Percentiles rank a stretch among this genome's conserved stretches.
Conservation (phyloP, 2,113 vertebrate species). For the Elgaria multicarinata region DNA sequence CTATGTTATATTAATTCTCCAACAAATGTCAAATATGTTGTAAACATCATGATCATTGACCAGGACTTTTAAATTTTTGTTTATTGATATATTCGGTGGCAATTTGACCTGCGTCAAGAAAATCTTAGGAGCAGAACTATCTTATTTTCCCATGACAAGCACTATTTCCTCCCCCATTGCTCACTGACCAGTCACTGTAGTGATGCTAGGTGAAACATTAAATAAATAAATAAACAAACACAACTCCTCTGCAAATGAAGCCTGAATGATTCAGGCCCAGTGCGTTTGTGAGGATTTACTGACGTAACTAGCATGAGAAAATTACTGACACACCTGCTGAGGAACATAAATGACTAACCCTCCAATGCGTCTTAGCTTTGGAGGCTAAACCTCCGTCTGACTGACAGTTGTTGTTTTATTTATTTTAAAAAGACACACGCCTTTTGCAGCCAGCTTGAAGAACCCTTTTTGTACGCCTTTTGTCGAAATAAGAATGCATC, state of each 20-base stretch:
- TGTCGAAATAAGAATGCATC: slow-evolving; percentile 51
- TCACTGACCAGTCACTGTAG: not conserved
- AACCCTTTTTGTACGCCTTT: slow-evolving; percentile 47
- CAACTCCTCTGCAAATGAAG: slow-evolving; percentile 34
- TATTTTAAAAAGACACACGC: not conserved
- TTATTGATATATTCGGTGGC: slow-evolving; percentile 20
- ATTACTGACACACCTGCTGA: slow-evolving; percentile 58
- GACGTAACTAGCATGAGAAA: slow-evolving; percentile 64
- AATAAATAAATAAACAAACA: slow-evolving; percentile 7
- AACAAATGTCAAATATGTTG: accelerated
- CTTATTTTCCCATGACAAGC: slow-evolving; percentile 33
- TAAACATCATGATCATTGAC: not conserved
- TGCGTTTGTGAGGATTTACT: slow-evolving; percentile 59
- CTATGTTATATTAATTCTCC: slow-evolving; percentile 30
- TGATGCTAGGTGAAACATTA: slow-evolving; percentile 24
- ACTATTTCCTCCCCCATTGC: not conserved
- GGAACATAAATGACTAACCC: slow-evolving; percentile 62
- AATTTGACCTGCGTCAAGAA: not conserved
- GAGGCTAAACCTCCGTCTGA: slow-evolving; percentile 56
- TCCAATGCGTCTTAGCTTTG: slow-evolving; percentile 50
- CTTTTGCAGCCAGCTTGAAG: slow-evolving; percentile 33
- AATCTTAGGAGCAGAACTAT: not conserved
- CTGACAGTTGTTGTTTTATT: slow-evolving; percentile 27
- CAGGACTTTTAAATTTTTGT: slow-evolving; percentile 11
- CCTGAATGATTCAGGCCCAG: slow-evolving; percentile 57